Evolutionary conservation across 2,888 invertebrate genomes (phyloP).

Genomic region (Seira ritae): DNA sequence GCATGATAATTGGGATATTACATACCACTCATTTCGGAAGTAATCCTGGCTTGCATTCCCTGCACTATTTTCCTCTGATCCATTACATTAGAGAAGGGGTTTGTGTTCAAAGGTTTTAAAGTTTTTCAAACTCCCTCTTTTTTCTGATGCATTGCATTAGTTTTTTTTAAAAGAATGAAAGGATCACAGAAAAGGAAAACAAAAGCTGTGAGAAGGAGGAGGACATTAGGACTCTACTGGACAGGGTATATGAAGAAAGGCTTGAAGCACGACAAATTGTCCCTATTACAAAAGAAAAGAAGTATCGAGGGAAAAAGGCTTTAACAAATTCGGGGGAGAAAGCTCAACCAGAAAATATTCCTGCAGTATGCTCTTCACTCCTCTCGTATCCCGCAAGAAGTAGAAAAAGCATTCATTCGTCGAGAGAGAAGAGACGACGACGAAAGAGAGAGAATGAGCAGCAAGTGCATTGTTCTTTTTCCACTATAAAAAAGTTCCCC

Average conservation of each 20-base stretch:
- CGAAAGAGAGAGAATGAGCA: background rate
- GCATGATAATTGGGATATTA: background rate
- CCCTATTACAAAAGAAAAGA: background rate
- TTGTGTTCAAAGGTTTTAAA: no score
- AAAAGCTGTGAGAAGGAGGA: no score
- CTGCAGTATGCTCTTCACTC: slow-evolving; percentile 1
- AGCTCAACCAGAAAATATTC: background rate
- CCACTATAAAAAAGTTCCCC: background rate
- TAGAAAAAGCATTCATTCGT: no score
- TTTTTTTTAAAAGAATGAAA: no score
- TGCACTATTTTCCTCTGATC: no score
- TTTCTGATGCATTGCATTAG: no score
- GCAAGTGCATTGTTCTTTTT: slow-evolving; percentile 22
- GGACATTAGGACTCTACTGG: no score
- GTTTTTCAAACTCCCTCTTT: no score
- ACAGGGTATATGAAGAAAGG: background rate
- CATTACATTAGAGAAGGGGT: no score
- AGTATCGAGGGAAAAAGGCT: background rate
- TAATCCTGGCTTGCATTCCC: no score
- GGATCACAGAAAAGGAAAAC: no score
- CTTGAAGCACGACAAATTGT: slow-evolving; percentile 11
- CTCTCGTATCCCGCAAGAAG: background rate
- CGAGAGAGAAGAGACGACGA: background rate
- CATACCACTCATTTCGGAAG: no score
- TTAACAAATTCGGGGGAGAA: background rate